A percentile compares a stretch with the other conserved stretches of the same genome.
Conservation (phyloP, 2,797 vertebrate species). For the Hipposideros larvatus region DNA sequence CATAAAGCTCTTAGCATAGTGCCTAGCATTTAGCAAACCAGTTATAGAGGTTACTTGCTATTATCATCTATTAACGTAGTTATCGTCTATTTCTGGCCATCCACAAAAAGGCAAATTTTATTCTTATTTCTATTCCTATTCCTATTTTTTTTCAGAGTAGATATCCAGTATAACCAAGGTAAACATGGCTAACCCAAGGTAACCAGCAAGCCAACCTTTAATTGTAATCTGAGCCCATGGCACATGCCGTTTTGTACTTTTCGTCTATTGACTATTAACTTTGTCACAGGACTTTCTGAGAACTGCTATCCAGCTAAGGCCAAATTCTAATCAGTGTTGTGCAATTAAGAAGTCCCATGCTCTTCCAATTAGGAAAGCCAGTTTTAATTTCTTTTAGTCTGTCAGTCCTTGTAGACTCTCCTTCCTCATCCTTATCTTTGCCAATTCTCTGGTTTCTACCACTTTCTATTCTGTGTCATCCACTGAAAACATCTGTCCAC, state of each 20-base stretch:
- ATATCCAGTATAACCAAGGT: background rate
- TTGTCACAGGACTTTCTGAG: slow-evolving; percentile 61
- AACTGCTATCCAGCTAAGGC: slow-evolving; percentile 20
- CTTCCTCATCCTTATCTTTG: background rate
- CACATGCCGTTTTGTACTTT: slow-evolving; percentile 17
- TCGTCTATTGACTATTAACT: slow-evolving; percentile 12
- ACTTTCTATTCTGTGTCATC: background rate
- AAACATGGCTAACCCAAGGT: background rate
- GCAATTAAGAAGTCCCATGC: background rate
- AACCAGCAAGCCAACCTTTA: background rate
- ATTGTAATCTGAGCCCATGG: background rate
- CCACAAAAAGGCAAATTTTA: background rate
- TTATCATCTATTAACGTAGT: background rate
- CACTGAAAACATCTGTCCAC: background rate
- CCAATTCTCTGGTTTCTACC: slow-evolving; percentile 31
- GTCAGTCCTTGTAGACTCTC: background rate
- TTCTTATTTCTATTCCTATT: background rate
- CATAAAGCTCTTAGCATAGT: background rate
- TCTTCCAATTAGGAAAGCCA: background rate
- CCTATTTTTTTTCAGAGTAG: background rate
- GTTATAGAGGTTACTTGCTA: background rate
- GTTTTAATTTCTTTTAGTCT: slow-evolving; percentile 43
- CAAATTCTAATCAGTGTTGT: slow-evolving; percentile 55
- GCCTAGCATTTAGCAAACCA: background rate
- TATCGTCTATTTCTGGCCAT: background rate